Conservation (phyloP, 2,888 invertebrate genomes). For the Tenthredo distinguenda region DNA sequence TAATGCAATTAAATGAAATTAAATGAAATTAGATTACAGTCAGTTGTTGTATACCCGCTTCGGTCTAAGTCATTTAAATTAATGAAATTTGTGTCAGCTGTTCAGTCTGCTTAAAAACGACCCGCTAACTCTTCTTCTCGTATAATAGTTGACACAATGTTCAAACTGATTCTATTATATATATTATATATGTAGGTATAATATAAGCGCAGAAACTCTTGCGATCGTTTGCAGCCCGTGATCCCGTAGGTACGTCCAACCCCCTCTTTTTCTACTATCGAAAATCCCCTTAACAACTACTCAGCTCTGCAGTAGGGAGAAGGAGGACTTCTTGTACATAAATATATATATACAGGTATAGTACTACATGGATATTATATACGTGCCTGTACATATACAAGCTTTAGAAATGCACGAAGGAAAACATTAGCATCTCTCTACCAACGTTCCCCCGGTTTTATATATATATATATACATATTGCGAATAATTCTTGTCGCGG, state of each 20-base stretch:
- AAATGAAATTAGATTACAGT: conserved; percentile 21
- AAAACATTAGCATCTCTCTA: not conserved
- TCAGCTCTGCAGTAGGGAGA: not conserved
- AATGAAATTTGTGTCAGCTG: conserved; percentile 33
- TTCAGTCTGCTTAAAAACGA: not conserved
- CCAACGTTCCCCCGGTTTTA: not conserved
- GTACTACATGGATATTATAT: not conserved
- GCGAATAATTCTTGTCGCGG: not conserved
- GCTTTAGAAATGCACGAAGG: not conserved
- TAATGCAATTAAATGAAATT: not conserved
- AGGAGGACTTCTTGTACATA: not conserved
- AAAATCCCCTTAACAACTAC: conserved; percentile 2
- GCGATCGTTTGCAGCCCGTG: not conserved
- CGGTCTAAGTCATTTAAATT: conserved; percentile 35
- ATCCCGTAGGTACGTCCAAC: not conserved
- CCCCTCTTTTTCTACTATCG: not conserved
- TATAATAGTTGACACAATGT: not conserved
- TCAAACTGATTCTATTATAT: not conserved
- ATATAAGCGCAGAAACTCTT: not conserved
- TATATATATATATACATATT: not conserved
- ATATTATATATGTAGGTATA: not conserved
- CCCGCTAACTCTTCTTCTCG: not conserved
- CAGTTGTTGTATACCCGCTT: not conserved
- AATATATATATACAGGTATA: not conserved
- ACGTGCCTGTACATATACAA: not conserved